These are phyloP conservation scores for Matsumurasca onukii DNA, from an alignment of 1,140 invertebrate species.

Conservation along the genomic window DNA sequence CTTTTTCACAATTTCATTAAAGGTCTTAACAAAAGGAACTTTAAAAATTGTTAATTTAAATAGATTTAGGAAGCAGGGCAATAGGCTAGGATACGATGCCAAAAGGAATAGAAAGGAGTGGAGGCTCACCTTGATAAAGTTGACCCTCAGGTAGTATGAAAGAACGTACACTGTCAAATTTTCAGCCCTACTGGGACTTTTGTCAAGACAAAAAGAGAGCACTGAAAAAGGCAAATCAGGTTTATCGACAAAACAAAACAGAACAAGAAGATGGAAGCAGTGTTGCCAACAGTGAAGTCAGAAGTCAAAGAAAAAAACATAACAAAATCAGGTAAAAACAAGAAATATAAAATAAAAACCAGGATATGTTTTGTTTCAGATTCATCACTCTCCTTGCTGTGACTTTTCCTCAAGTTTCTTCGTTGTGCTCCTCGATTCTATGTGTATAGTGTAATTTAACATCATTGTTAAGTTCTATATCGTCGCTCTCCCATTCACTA, in stretches of 20 bases:
- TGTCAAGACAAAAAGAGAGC: background rate
- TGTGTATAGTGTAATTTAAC: constrained; percentile 15
- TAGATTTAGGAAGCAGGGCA: no score
- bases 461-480: background rate
- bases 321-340: background rate
- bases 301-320: background rate
- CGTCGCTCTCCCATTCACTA: background rate
- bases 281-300: background rate
- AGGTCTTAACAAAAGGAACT: no score
- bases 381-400: background rate
- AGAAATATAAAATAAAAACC: background rate
- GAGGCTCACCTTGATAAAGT: no score
- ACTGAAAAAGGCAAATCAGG: no score
- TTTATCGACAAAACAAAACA: no score
- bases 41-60: no score
- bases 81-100: no score
- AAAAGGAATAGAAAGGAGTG: no score
- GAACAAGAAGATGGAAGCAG: no score
- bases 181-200: background rate
- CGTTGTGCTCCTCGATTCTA: background rate
- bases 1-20: no score
- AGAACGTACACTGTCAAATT: background rate
- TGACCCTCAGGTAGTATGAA: no score
- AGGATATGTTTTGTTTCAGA: background rate
- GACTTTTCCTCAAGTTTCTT: background rate